Conservation (phyloP, 2,888 invertebrate species). For the Pheosia tremula region DNA sequence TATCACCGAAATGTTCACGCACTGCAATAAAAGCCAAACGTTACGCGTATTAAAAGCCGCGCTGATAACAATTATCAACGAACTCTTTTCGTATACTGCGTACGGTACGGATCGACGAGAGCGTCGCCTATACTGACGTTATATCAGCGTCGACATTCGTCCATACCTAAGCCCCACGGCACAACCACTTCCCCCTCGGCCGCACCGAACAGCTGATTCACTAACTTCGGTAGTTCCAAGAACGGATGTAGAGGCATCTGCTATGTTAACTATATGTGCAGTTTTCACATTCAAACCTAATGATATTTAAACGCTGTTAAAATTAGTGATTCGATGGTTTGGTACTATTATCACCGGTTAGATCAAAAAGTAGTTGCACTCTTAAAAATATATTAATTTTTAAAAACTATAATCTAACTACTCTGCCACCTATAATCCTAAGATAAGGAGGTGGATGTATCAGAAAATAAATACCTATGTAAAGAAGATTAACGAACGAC, state of each 20-base stretch:
- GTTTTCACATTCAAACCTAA: constrained; percentile 9
- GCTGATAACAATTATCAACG: constrained; percentile 48
- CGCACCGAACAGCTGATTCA: constrained; percentile 74
- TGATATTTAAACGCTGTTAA: too few species aligned
- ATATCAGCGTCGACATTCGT: constrained; percentile 36
- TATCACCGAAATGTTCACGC: constrained; percentile 28
- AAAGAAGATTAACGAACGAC: too few species aligned
- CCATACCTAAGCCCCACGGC: constrained; percentile 42
- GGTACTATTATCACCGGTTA: too few species aligned
- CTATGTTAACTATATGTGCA: not conserved
- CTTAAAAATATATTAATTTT: too few species aligned
- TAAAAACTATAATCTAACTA: too few species aligned
- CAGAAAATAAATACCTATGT: too few species aligned
- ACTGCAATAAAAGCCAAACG: constrained; percentile 33
- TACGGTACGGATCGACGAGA: constrained; percentile 47
- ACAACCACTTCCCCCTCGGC: constrained; percentile 56
- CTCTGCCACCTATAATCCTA: too few species aligned
- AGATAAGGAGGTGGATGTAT: too few species aligned
- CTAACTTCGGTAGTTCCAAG: constrained; percentile 29
- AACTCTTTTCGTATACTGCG: constrained; percentile 29
- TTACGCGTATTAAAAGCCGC: constrained; percentile 49
- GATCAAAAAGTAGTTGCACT: too few species aligned
- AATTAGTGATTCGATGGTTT: too few species aligned
- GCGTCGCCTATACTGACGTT: constrained; percentile 70
- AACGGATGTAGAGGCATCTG: constrained; percentile 2